A percentile compares a stretch with the other conserved stretches of the same genome.
Evolutionary conservation across 2,113 vertebrate genomes (phyloP).

Genomic region (Centropus bengalensis): DNA sequence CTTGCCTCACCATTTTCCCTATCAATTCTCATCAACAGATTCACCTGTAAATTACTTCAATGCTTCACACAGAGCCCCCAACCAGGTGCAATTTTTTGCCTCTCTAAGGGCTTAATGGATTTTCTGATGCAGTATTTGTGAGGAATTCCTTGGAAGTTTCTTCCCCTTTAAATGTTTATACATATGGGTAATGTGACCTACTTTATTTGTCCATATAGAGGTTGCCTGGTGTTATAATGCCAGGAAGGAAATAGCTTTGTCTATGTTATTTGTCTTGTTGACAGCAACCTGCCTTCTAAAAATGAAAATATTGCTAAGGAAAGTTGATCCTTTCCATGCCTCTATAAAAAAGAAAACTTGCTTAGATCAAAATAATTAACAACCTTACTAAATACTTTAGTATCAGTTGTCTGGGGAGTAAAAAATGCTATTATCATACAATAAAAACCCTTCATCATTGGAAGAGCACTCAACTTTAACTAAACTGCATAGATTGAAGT

Average conservation of each 20-base stretch:
- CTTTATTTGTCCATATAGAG: background rate
- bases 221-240: background rate
- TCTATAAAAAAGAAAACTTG: background rate
- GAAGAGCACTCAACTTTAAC: background rate
- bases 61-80: background rate
- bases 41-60: background rate
- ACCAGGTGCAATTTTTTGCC: background rate
- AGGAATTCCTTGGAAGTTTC: background rate
- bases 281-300: background rate
- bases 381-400: background rate
- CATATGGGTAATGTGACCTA: background rate
- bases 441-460: rapidly evolving
- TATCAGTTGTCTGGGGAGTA: background rate
- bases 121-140: background rate
- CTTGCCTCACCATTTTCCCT: background rate
- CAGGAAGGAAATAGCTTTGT: background rate
- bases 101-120: background rate
- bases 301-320: background rate
- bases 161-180: background rate
- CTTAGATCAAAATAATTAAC: background rate
- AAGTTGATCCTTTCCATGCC: background rate
- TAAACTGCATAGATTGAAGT: background rate
- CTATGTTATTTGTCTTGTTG: background rate
- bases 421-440: background rate
- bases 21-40: background rate